Conservation (phyloP, 2,888 invertebrate species). For the Pristionchus mayeri region DNA sequence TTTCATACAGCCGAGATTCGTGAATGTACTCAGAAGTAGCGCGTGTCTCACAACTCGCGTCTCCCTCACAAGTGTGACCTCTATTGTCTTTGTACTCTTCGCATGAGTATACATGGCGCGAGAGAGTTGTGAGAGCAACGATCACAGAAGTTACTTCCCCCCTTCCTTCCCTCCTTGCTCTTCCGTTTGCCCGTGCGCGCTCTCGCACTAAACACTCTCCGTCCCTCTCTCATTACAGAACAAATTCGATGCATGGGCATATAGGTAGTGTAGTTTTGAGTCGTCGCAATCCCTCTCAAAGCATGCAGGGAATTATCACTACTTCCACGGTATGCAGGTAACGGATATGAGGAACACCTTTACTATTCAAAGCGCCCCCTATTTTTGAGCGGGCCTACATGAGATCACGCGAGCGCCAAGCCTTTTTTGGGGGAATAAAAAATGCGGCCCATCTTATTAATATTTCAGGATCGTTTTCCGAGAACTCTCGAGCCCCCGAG, state of each 20-base stretch:
- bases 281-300: too few relatives aligned
- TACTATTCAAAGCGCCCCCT: too few relatives aligned
- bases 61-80: background rate
- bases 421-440: too few relatives aligned
- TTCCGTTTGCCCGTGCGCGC: background rate
- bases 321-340: too few relatives aligned
- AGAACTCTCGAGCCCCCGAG: background rate
- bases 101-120: constrained; percentile 31
- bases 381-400: too few relatives aligned
- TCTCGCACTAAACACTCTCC: constrained; percentile 31
- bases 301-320: too few relatives aligned
- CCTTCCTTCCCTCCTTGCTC: background rate
- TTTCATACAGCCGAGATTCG: background rate
- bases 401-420: too few relatives aligned
- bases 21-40: too few relatives aligned
- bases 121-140: background rate
- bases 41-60: too few relatives aligned
- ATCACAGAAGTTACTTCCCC: constrained; percentile 40
- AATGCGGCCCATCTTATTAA: constrained; percentile 29
- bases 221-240: constrained; percentile 41
- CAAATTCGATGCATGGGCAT: background rate
- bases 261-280: background rate
- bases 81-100: background rate
- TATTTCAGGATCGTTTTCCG: background rate
- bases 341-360: too few relatives aligned